Percentiles rank a stretch among this genome's conserved stretches.
Evolutionary conservation across 1,140 invertebrate genomes (phyloP).

Genomic region (Papilio polytes): DNA sequence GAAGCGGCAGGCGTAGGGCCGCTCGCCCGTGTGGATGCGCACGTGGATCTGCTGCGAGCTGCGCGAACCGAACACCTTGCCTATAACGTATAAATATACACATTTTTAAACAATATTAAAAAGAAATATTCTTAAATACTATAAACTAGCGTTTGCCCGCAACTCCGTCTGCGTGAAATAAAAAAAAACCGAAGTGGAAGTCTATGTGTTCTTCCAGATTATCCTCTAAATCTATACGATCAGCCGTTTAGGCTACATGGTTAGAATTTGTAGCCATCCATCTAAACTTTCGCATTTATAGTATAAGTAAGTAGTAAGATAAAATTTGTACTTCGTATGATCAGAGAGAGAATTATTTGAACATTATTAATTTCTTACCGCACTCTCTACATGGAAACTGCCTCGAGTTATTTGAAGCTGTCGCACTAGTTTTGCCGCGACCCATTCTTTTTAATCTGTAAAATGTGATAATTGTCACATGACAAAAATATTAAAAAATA

Average conservation of each 20-base stretch:
- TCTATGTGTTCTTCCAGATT: no score
- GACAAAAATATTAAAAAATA: neutral
- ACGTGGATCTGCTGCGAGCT: slow-evolving; percentile 97
- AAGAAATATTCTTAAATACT: no score
- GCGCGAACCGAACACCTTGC: slow-evolving; percentile 93
- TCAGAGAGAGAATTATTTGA: neutral
- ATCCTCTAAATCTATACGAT: no score
- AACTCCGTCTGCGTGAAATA: no score
- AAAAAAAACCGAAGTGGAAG: no score
- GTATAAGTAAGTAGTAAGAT: no score
- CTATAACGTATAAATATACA: slow-evolving; percentile 39
- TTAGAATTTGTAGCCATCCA: no score
- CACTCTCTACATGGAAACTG: slow-evolving; percentile 94
- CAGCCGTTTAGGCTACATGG: no score
- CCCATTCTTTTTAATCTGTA: slow-evolving; percentile 68
- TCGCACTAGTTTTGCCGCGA: slow-evolving; percentile 60
- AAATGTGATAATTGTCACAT: slow-evolving; percentile 39
- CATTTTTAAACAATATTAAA: no score
- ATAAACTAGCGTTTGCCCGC: no score
- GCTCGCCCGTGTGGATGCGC: slow-evolving; percentile 92
- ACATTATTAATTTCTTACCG: slow-evolving; percentile 64
- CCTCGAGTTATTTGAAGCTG: slow-evolving; percentile 54
- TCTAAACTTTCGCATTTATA: no score
- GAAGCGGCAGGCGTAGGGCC: slow-evolving; percentile 96
- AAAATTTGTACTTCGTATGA: no score